Base-by-base conservation (phyloP, 1,140 invertebrate species). In the Pseudoatta argentina region DNA sequence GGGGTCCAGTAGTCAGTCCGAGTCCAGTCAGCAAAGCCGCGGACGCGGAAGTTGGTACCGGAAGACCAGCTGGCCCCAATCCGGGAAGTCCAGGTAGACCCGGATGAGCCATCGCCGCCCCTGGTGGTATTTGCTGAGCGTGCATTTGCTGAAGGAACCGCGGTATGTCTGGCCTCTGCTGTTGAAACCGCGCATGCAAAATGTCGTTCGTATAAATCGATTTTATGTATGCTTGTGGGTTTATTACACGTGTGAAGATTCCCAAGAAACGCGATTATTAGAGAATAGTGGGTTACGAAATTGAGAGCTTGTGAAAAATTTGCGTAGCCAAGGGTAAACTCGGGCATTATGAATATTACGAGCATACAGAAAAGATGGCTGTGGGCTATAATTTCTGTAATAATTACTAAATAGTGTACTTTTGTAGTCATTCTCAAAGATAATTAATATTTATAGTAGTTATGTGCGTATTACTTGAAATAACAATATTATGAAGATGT, bases 141-240 rank as follows among this genome's bases (percentile, higher is more conserved):
- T 99, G 98, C 97, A 99, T 98, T 96, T 98, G 98, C 95, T 98
- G 98, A 95, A 98, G 94, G 86, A 98, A 93, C 92, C 97, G 95
- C 18, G 97, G 97, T 66, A 98, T 95, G 94, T 98, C 97, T 72
- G 97, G 97, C 87, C 97, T 96, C 95, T 97, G 97, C 97, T 97
- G 97, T 97, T 97, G 96, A 30, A 96, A 92, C 95, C 89, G 6
- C 24, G 59, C 24, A 76, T 30, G 48, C n/a, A 63, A 59, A 82
- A 48, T 71, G 48, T 24, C 51, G 4, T 59, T n/a, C 51, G 39
- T 30, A 53, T 39, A 59, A 61, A 75, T 75, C 55, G 39, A 51
- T 55, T 21, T 16, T 34, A 18, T 44, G 12, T 76, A 30, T 24
- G 55, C 10, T 51, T 14, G 69, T 27, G 73, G 7, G 24, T 61